A percentile compares a stretch with the other conserved stretches of the same genome.
phyloP scores from a whole-genome alignment of 2,888 invertebrate genomes.

The Philopedon plagiatum region DNA sequence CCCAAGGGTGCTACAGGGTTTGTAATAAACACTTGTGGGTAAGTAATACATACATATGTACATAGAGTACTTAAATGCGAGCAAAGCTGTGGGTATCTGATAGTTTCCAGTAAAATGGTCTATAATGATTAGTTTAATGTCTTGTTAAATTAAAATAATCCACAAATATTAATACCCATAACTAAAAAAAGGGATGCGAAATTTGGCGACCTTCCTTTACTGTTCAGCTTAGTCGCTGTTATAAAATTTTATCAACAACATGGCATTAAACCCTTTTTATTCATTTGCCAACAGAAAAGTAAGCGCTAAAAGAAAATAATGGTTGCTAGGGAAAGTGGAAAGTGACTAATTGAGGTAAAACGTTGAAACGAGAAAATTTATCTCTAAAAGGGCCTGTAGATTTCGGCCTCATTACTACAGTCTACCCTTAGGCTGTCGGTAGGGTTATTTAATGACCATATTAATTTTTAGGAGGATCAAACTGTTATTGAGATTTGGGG shows the following conservation, averaged over 20 bases:
- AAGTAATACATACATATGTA: too few species aligned
- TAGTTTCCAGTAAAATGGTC: too few species aligned
- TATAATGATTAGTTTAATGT: too few species aligned
- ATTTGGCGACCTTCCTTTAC: too few species aligned
- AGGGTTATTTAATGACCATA: background rate
- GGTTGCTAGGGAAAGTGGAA: background rate
- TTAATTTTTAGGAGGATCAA: background rate
- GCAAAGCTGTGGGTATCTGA: too few species aligned
- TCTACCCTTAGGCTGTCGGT: background rate
- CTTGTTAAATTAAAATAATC: too few species aligned
- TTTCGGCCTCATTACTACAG: background rate
- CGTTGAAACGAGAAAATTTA: background rate
- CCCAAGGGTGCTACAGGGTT: too few species aligned
- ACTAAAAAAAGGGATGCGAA: too few species aligned
- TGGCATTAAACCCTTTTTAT: background rate
- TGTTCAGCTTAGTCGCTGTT: too few species aligned
- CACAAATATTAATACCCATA: too few species aligned
- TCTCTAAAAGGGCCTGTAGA: background rate
- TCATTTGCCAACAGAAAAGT: background rate
- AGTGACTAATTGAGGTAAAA: constrained; percentile 20
- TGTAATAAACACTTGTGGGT: too few species aligned
- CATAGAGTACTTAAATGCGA: too few species aligned
- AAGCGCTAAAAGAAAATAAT: background rate
- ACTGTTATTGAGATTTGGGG: background rate
- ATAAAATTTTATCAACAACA: background rate